Conservation (phyloP, 2,113 vertebrate genomes). For the Anarrhichthys ocellatus region DNA sequence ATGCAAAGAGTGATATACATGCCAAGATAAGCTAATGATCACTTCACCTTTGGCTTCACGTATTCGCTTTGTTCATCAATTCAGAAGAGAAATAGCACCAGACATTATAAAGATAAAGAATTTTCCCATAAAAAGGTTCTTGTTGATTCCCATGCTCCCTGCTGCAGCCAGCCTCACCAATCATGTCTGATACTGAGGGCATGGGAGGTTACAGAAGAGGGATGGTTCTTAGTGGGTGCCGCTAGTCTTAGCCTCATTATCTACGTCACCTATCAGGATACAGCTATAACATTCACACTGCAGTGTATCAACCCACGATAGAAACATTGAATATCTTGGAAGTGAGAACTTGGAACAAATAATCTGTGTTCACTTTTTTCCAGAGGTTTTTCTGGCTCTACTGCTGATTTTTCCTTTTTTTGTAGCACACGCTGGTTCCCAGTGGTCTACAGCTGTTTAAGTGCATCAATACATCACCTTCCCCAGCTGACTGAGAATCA, state of each 20-base stretch:
- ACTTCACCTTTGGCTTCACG: constrained; percentile 60
- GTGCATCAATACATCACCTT: constrained; percentile 44
- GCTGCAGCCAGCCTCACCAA: constrained; percentile 56
- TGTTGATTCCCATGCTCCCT: constrained; percentile 53
- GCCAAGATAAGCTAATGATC: constrained; percentile 63
- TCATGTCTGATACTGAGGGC: constrained; percentile 58
- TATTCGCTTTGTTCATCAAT: constrained; percentile 52
- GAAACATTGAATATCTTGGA: not conserved
- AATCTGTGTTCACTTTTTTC: not conserved
- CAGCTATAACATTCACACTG: constrained; percentile 20
- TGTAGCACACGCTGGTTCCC: constrained; percentile 2
- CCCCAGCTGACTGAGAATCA: constrained; percentile 25
- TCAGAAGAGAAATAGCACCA: constrained; percentile 39
- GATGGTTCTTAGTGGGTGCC: constrained; percentile 19
- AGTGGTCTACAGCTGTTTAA: constrained; percentile 32
- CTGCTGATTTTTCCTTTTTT: constrained; percentile 10
- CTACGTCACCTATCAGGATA: constrained; percentile 43
- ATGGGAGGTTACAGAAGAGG: constrained; percentile 49
- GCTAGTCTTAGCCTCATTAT: constrained; percentile 65
- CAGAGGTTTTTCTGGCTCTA: not conserved
- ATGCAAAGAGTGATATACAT: constrained; percentile 27
- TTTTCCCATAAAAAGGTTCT: constrained; percentile 11
- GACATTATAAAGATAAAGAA: constrained; percentile 55
- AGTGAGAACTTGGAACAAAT: constrained; percentile 20
- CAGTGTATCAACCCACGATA: not conserved